Base-by-base conservation (phyloP, 2,888 invertebrate species). In the Sarcophaga caerulescens region DNA sequence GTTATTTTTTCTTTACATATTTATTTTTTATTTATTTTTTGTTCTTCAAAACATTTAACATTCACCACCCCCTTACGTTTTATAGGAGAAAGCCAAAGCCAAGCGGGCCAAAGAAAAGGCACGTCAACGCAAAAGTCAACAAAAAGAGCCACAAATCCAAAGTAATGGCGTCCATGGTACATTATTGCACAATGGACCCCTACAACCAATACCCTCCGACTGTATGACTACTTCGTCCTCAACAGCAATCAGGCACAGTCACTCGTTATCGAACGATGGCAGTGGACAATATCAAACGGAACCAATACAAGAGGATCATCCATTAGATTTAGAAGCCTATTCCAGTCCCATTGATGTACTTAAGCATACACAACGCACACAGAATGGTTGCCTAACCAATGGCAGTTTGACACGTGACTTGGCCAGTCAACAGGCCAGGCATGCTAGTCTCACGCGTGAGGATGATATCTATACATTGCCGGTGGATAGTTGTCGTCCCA, bases 71-170 rank as follows among this genome's bases (percentile, higher is more conserved):
- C n/a, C 10, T 35, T 35, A 10, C 2, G 35, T 35, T 68, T 75
- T 88, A 1, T 92, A 95, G 93, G 96, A 97, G 92, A 94, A 95
- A 89, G 95, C 95, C 21, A 95, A 96, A 91, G 95, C 95, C 2
- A 95, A 95, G 89, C 94, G 96, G 87, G 96, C 96, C 10, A 94
- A 95, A 89, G 96, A 96, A 90, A 94, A 95, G 89, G 96, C 96
- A 17, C 94, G 95, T 81, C 94, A 95, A 89, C 95, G 95, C 90
- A 95, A 95, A 45, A 94, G 94, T 88, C 94, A 93, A 87, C 93
- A 91, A 35, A 92, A 91, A 70, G 92, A 92, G 87, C 87, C 5
- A 91, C 81, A 77, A 68, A 52, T 63, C 52, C 63, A 23, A 68
- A 65, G 86, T 10, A 89, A 87, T 77, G 87, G 90, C n/a, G 84